Evolutionary conservation across 2,113 vertebrate genomes (phyloP), one percentile per base, ranked within the genome.

Genomic region (Syngnathus floridae): DNA sequence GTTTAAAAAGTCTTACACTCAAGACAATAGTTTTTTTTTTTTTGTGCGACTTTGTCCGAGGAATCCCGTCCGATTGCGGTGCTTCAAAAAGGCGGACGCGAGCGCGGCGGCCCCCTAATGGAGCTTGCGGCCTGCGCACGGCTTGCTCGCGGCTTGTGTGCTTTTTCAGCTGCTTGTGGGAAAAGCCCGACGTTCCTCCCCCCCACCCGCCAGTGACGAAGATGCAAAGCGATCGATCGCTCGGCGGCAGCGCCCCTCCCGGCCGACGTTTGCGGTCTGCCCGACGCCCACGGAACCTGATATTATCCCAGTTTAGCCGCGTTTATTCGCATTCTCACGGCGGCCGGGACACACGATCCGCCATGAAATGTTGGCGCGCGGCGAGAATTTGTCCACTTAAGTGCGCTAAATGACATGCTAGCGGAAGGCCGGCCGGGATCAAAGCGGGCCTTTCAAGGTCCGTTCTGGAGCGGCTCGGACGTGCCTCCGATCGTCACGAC

Each of bases 291-390:
- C 46, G 26, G 17, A 64, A 14, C 26, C 4, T 46, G 21, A 61
- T 54, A 36, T 62, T 31, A 49, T 64, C 45, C 9, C 54, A 55
- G n/a, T 64, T 14, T 16, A 41, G 38, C 31, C 4, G 41, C 26
- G n/a, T 66, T 46, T 8, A 56, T 14, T 43, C 7, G 54, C 19
- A 57, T 65, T 66, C 66, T 57, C 21, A 49, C 46, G 2, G 26
- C 62, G 43, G 43, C 26, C 26, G 46, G 45, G 62, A 63, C 62
- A 63, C 62, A n/a, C 45, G 62, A 63, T 49, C 45, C 31, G 17
- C 16, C 61, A 19, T 63, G 43, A 62, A 22, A 68, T 36, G 59
- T 49, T 35, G 21, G 35, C 36, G 37, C 13, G 35, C 19, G 2
- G 38, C 26, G 19, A n/a, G 60, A 46, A 63, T 57, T 36, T 46